Evolutionary conservation across 1,140 invertebrate species (phyloP).

Genomic region (Phymorhynchus buccinoides): DNA sequence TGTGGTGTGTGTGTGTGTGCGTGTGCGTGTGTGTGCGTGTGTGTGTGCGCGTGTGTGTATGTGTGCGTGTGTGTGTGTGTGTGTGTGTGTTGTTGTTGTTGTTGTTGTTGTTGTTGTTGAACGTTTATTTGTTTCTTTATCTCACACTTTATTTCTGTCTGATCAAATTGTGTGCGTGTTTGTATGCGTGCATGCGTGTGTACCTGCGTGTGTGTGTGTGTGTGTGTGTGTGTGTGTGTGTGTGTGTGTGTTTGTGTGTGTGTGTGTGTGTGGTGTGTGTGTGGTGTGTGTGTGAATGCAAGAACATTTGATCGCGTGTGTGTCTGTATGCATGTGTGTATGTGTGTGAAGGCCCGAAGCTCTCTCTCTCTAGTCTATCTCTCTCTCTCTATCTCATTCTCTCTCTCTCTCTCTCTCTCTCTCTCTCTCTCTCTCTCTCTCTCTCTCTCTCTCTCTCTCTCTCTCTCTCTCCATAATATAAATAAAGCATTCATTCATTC

Average conservation of each 20-base stretch:
- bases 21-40: constrained; percentile 20
- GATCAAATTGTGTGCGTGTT: no score
- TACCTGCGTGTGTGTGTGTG: constrained; percentile 12
- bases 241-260: neutral
- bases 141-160: no score
- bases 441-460: constrained; percentile 15
- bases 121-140: no score
- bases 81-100: no score
- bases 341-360: no score
- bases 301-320: no score
- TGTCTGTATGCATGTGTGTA: no score
- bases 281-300: neutral
- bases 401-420: neutral
- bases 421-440: neutral
- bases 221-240: constrained; percentile 14
- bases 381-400: neutral
- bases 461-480: constrained; percentile 10
- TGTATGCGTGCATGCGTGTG: constrained; percentile 14
- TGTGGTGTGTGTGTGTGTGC: no score
- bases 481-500: no score
- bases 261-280: neutral
- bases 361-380: neutral
- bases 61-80: no score
- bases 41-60: no score
- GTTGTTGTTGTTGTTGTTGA: no score